Percentiles rank a stretch among this genome's conserved stretches.
Evolutionary conservation across 2,113 vertebrate species (phyloP).

Genomic region (Salminus brasiliensis): DNA sequence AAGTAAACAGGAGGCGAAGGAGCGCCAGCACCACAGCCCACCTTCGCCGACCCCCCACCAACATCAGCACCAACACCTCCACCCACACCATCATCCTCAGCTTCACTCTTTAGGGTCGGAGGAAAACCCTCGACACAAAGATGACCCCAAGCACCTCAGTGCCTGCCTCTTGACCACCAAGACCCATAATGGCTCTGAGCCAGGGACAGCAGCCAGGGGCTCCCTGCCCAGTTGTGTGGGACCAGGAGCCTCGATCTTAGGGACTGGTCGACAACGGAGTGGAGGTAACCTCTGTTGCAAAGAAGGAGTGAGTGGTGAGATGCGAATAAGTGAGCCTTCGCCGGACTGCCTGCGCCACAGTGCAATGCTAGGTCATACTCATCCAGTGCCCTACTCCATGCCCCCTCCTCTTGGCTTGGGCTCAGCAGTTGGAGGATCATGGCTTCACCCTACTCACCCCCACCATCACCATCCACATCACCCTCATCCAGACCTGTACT

Average conservation of each 20-base stretch:
- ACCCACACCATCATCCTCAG: constrained; percentile 67
- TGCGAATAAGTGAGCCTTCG: constrained; percentile 83
- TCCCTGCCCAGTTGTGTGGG: constrained; percentile 78
- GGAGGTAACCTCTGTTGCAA: constrained; percentile 80
- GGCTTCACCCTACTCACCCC: constrained; percentile 74
- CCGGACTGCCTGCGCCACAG: constrained; percentile 87
- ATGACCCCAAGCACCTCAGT: constrained; percentile 78
- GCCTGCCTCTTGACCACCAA: constrained; percentile 81
- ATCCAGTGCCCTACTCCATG: constrained; percentile 84
- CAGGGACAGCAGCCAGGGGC: constrained; percentile 59
- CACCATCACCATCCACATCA: constrained; percentile 72
- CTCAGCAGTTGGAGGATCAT: constrained; percentile 81
- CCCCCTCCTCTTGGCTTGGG: constrained; percentile 80
- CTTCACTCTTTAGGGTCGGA: constrained; percentile 70
- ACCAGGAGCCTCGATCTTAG: constrained; percentile 67
- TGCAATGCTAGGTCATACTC: constrained; percentile 72
- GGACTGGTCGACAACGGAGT: constrained; percentile 44
- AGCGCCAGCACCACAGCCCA: constrained; percentile 68
- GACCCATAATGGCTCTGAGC: constrained; percentile 68
- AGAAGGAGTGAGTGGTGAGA: constrained; percentile 70
- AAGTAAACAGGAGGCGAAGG: constrained; percentile 79
- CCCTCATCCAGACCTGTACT: constrained; percentile 84
- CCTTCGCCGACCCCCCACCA: constrained; percentile 48
- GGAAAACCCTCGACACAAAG: constrained; percentile 78
- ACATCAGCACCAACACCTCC: constrained; percentile 60